These are phyloP conservation scores for Stegostoma tigrinum DNA, from an alignment of 2,113 vertebrate species.

Conservation along the genomic window DNA sequence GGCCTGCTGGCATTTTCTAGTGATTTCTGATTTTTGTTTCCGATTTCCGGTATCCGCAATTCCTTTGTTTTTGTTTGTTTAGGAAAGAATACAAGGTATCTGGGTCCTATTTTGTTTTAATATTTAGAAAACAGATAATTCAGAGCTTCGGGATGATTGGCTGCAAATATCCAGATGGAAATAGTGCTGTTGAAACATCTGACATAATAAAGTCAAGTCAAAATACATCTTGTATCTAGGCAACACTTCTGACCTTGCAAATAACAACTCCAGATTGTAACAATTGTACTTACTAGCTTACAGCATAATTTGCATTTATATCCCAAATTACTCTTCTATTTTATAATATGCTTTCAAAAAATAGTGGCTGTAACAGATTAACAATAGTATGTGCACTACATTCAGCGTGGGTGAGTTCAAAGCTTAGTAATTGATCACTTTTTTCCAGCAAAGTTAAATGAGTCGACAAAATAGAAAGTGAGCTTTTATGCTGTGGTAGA, in stretches of 20 bases:
- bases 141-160: background rate
- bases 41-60: too few species aligned
- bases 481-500: background rate
- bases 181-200: background rate
- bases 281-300: background rate
- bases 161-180: background rate
- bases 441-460: background rate
- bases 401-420: background rate
- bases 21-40: too few species aligned
- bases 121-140: background rate
- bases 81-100: background rate
- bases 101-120: background rate
- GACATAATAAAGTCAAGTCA: background rate
- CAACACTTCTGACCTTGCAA: background rate
- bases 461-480: background rate
- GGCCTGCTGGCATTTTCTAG: too few species aligned
- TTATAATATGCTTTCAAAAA: background rate
- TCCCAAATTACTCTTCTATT: background rate
- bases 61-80: too few species aligned
- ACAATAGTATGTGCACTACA: background rate
- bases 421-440: background rate
- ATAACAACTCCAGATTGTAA: background rate
- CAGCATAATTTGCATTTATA: background rate
- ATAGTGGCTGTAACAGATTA: background rate
- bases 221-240: background rate